These are phyloP conservation scores for Sphinx pinastri DNA, from an alignment of 2,888 invertebrate genomes.

Conservation along the genomic window DNA sequence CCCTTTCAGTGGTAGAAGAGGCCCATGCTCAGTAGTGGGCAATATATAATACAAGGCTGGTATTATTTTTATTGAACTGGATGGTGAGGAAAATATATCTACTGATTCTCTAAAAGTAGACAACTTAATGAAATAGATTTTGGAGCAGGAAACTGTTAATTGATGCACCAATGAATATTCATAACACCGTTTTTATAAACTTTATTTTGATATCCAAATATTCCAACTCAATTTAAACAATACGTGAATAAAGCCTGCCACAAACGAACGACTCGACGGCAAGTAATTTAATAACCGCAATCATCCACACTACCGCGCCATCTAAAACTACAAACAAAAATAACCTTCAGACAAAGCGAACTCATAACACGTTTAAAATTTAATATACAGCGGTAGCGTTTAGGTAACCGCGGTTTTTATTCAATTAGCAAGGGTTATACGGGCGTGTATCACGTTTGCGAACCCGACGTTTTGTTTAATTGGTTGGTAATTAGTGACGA, in stretches of 20 bases:
- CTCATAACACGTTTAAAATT: constrained; percentile 50
- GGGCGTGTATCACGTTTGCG: constrained; percentile 2
- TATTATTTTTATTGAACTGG: too few species aligned
- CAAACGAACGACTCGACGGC: not conserved
- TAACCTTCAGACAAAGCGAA: constrained; percentile 40
- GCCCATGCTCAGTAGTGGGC: too few species aligned
- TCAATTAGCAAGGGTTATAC: constrained; percentile 40
- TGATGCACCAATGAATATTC: too few species aligned
- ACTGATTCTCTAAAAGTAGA: too few species aligned
- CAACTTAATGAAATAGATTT: too few species aligned
- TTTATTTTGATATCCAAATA: not conserved
- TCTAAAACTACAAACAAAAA: constrained; percentile 11
- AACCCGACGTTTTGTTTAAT: not conserved
- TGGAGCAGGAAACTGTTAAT: too few species aligned
- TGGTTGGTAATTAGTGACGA: not conserved
- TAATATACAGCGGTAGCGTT: constrained; percentile 39
- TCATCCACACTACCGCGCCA: constrained; percentile 16
- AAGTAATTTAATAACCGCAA: constrained; percentile 15
- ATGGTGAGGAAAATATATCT: too few species aligned
- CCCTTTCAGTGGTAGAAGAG: too few species aligned
- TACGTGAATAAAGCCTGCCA: not conserved
- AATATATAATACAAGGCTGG: too few species aligned
- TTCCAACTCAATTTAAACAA: constrained; percentile 36
- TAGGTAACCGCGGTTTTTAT: constrained; percentile 49
- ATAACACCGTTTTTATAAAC: too few species aligned